A percentile compares a stretch with the other conserved stretches of the same genome.
These are phyloP conservation scores for Sylvicapra grimmia DNA, from an alignment of 2,113 vertebrate genomes.

Conservation along the genomic window DNA sequence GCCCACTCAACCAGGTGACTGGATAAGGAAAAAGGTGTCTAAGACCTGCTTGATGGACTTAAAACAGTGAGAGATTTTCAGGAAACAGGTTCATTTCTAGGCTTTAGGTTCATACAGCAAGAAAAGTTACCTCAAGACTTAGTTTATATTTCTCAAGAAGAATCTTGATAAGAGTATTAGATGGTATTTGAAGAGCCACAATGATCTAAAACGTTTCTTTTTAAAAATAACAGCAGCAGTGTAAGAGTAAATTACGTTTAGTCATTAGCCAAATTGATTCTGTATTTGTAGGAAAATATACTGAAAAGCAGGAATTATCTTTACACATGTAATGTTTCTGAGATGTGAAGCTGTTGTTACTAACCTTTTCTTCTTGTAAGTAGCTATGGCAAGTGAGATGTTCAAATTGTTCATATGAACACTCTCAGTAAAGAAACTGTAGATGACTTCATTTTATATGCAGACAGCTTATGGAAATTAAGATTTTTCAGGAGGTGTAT, in stretches of 20 bases:
- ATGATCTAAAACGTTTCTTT: background rate
- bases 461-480: background rate
- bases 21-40: background rate
- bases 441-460: background rate
- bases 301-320: background rate
- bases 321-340: background rate
- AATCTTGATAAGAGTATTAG: background rate
- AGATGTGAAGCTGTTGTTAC: background rate
- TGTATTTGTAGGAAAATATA: background rate
- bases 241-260: background rate
- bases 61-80: background rate
- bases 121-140: background rate
- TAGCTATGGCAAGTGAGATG: background rate
- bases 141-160: background rate
- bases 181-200: conserved; percentile 1
- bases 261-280: background rate
- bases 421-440: background rate
- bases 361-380: background rate
- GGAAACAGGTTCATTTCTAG: background rate
- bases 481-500: background rate
- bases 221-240: background rate
- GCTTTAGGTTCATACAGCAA: background rate
- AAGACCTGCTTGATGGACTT: background rate
- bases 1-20: background rate
- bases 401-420: background rate